Base-by-base conservation (phyloP, 2,113 vertebrate species). In the Riparia riparia region DNA sequence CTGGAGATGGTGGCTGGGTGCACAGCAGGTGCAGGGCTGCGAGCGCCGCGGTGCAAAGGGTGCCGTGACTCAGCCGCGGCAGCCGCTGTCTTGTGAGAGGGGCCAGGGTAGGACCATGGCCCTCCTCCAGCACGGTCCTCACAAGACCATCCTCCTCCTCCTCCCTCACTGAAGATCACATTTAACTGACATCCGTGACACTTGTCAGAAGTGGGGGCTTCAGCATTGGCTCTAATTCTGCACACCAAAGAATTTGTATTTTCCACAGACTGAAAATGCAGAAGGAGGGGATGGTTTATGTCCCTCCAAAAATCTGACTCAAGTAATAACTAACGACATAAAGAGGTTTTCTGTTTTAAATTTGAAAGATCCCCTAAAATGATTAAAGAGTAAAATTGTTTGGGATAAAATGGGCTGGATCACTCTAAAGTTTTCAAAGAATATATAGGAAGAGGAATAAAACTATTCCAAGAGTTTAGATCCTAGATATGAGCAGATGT, bases 291-390 rank as follows among this genome's bases (percentile, higher is more conserved):
- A 94, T 68, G n/a, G 57, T 26, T 94, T 82, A 81, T 2, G n/a
- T 78, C 92, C 88, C 69, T 94, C 82, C 72, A 89, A 71, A 94
- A 93, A 71, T 72, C 80, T 86, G 88, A 89, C 60, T 94, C 86
- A 74, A 72, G 76, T 2, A 2, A 50, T 79, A 94, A 69, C 56
- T 89, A 78, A 78, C 2, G 2, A 93, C 86, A 82, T 37, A 57
- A 90, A 90, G 34, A 93, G 58, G 64, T 78, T 95, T 92, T 80
- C 86, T 79, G 79, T 44, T 94, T 89, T 53, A 90, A 93, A 82
- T 83, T 74, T 89, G 79, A 90, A 95, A 96, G 61, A 84, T 79
- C 29, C 87, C 49, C 63, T 73, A 68, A 93, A 95, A 92, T 81
- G 5, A 94, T 92, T 78, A 86, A 78, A 73, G 77, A 94, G 57